Percentiles rank a stretch among this genome's conserved stretches.
phyloP scores from a whole-genome alignment of 2,797 vertebrate species.

The Triplophysa bombifrons region DNA sequence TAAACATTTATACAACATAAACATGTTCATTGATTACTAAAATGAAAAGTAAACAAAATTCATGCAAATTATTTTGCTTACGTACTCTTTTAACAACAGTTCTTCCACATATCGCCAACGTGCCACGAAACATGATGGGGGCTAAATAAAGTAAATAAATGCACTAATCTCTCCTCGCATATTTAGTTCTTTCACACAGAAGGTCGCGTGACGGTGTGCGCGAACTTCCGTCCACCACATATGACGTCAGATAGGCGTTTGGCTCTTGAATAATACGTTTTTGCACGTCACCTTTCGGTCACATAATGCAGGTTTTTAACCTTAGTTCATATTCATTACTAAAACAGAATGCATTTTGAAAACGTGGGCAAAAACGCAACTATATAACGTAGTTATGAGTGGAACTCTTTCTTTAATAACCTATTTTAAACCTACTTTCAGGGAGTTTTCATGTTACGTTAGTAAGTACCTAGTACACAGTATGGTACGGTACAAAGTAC shows the following conservation, averaged over 20 bases:
- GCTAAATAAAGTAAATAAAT: not conserved
- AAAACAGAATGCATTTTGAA: too few species aligned
- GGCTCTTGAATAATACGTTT: not conserved
- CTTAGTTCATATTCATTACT: too few species aligned
- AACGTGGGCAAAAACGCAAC: too few species aligned
- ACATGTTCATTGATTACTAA: not conserved
- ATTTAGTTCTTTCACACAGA: not conserved
- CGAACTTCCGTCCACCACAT: constrained; percentile 19
- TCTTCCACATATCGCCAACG: constrained; percentile 26
- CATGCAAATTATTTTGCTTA: not conserved
- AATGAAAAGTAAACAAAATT: not conserved
- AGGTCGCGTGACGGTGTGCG: constrained; percentile 36
- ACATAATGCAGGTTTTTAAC: too few species aligned
- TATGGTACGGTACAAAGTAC: not conserved
- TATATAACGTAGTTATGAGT: too few species aligned
- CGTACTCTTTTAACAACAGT: constrained; percentile 50
- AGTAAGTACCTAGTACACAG: too few species aligned
- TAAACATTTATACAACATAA: not conserved
- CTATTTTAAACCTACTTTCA: not conserved
- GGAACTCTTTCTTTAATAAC: not conserved
- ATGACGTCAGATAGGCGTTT: constrained; percentile 29
- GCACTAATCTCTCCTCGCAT: not conserved
- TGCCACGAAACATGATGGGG: constrained; percentile 28
- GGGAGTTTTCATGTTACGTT: too few species aligned
- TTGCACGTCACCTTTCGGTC: not conserved